Conservation (phyloP, 2,888 invertebrate genomes). For the Carterocephalus palaemon region DNA sequence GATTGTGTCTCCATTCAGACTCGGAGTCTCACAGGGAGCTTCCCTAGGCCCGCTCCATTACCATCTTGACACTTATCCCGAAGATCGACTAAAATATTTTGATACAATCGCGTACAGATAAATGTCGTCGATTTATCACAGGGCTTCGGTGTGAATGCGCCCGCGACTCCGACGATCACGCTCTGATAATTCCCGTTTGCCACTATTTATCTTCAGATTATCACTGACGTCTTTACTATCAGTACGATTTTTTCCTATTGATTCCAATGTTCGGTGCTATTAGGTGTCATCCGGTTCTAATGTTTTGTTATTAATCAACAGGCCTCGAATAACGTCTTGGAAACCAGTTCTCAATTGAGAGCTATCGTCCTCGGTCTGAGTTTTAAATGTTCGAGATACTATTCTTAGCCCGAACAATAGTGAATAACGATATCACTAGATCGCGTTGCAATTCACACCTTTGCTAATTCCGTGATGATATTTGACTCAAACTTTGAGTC, state of each 20-base stretch:
- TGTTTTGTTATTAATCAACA: slow-evolving; percentile 40
- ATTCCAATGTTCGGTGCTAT: slow-evolving; percentile 32
- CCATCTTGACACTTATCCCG: slow-evolving; percentile 67
- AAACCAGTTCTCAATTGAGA: slow-evolving; percentile 20
- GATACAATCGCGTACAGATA: slow-evolving; percentile 72
- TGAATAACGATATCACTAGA: slow-evolving; percentile 21
- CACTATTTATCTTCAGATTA: slow-evolving; percentile 70
- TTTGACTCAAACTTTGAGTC: slow-evolving; percentile 6
- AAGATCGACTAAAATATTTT: slow-evolving; percentile 71
- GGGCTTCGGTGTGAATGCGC: slow-evolving; percentile 44
- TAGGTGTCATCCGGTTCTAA: slow-evolving; percentile 50
- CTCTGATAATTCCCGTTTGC: slow-evolving; percentile 58
- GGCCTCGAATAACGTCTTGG: slow-evolving; percentile 16
- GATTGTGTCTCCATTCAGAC: slow-evolving; percentile 35
- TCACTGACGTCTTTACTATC: slow-evolving; percentile 65
- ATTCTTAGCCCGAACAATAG: slow-evolving; percentile 21
- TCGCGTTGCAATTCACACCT: slow-evolving; percentile 23
- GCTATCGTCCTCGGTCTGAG: slow-evolving; percentile 19
- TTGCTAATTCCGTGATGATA: slow-evolving; percentile 15
- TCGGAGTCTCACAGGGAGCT: slow-evolving; percentile 43
- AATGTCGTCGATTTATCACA: slow-evolving; percentile 74
- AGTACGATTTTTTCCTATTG: slow-evolving; percentile 48
- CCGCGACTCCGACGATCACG: slow-evolving; percentile 42
- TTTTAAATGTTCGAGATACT: slow-evolving; percentile 15
- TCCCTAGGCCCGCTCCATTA: slow-evolving; percentile 58